Conservation (phyloP, 2,797 vertebrate species). For the Moxostoma hubbsi region DNA sequence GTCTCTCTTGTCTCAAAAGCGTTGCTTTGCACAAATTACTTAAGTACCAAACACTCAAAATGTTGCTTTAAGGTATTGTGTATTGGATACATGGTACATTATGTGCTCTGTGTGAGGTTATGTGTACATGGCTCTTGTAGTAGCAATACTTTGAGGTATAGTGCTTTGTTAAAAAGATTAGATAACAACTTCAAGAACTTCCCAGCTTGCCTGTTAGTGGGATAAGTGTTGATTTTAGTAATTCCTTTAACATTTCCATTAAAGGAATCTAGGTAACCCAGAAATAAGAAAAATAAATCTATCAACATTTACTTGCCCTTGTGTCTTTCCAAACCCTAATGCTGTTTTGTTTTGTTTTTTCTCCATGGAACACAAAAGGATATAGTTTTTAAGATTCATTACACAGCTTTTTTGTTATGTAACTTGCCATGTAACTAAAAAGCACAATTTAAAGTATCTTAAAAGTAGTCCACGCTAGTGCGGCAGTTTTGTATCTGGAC, state of each 20-base stretch:
- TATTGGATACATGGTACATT: conserved; percentile 20
- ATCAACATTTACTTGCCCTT: too few relatives aligned
- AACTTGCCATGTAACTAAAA: too few relatives aligned
- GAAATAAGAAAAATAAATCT: too few relatives aligned
- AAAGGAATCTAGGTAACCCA: background rate
- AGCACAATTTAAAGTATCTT: background rate
- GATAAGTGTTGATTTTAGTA: background rate
- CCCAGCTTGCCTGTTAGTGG: background rate
- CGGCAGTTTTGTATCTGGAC: too few relatives aligned
- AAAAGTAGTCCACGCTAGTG: background rate
- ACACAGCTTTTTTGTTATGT: too few relatives aligned
- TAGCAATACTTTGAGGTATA: conserved; percentile 8
- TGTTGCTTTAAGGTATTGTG: conserved; percentile 13
- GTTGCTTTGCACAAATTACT: conserved; percentile 37
- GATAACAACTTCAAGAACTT: conserved; percentile 20
- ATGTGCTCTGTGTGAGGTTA: conserved; percentile 3
- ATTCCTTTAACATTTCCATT: background rate
- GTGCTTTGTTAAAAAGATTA: conserved; percentile 29
- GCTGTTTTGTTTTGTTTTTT: too few relatives aligned
- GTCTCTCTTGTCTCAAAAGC: conserved; percentile 25
- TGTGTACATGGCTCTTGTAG: conserved; percentile 26
- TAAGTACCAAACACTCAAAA: conserved; percentile 22
- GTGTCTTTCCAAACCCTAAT: too few relatives aligned
- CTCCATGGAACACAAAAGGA: too few relatives aligned
- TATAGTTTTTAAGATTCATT: too few relatives aligned